These are phyloP conservation scores for Caenorhabditis zanzibari DNA, from an alignment of 2,888 invertebrate species.

Conservation along the genomic window DNA sequence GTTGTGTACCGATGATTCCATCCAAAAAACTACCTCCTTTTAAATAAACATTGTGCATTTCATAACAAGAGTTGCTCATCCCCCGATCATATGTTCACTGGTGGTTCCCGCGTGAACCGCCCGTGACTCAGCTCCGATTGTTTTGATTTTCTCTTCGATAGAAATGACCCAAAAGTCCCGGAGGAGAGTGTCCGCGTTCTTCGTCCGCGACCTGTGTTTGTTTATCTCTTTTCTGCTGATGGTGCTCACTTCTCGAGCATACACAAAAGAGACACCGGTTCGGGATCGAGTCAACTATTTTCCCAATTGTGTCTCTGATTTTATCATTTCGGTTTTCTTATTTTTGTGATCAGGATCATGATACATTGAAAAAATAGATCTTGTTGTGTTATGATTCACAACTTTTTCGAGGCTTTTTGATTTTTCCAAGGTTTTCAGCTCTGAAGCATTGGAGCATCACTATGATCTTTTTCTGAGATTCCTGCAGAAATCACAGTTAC, in stretches of 20 bases:
- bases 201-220: slow-evolving; percentile 32
- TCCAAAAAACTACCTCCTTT: neutral
- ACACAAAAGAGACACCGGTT: slow-evolving; percentile 54
- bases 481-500: neutral
- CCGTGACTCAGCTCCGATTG: slow-evolving; percentile 34
- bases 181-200: slow-evolving; percentile 50
- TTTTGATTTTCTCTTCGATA: slow-evolving; percentile 12
- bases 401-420: too few relatives aligned
- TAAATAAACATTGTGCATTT: slow-evolving; percentile 16
- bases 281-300: slow-evolving; percentile 8
- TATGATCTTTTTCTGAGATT: neutral
- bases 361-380: neutral
- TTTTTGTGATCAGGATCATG: neutral
- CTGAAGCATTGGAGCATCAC: too few relatives aligned
- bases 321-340: neutral
- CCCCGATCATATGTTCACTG: slow-evolving; percentile 25
- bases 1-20: neutral
- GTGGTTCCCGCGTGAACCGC: slow-evolving; percentile 8
- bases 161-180: slow-evolving; percentile 27
- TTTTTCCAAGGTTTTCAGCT: too few relatives aligned
- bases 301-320: slow-evolving; percentile 25
- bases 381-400: neutral
- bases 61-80: slow-evolving; percentile 27
- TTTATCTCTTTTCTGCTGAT: slow-evolving; percentile 60
- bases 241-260: slow-evolving; percentile 32